Evolutionary conservation across 2,888 invertebrate species (phyloP), one percentile per base, ranked within the genome.

Genomic region (Iselma pallidipennis): DNA sequence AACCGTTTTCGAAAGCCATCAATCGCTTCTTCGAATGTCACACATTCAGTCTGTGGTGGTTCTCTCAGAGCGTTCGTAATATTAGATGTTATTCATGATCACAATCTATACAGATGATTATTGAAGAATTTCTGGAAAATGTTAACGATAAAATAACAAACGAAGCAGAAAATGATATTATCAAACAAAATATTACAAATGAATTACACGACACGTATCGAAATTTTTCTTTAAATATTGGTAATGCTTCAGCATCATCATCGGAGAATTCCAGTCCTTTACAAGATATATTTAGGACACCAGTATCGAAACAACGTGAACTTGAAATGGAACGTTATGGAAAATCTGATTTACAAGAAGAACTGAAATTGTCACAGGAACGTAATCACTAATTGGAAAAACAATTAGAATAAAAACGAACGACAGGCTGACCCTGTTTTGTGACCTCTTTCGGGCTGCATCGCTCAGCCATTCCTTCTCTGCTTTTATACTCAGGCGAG

Each of bases 261-360:
- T 25, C 54, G 3, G 59, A 54, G 21, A 16, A 49, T 5, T 33
- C 55, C 1, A 75, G 74, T 58, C 80, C 81, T n/a, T 66, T 82
- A 53, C 72, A 76, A 29, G 77, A 76, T 28, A 71, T 79, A 37
- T 69, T 82, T 23, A 73, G 72, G 59, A 81, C 79, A 4, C 79
- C 81, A 6, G 61, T 68, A 6, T 60, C 68, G 9, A 75, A 74
- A 68, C 51, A 51, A 12, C 65, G 59, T 31, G 86, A 86, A 21
- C 76, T 90, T 5, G 88, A 89, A 66, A 83, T 86, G 0, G 87
- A 88, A 75, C 81, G 85, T 37, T 87, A 86, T 72, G 89, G 89
- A 70, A 86, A 87, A 55, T 83, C 83, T 59, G 88, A 86, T 70
- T 72, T 89, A 16, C 85, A 86, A 59, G 87, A 88, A 28, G 88